Evolutionary conservation across 2,113 vertebrate species (phyloP), one percentile per base, ranked within the genome.

Genomic region (Gasterosteus nipponicus): DNA sequence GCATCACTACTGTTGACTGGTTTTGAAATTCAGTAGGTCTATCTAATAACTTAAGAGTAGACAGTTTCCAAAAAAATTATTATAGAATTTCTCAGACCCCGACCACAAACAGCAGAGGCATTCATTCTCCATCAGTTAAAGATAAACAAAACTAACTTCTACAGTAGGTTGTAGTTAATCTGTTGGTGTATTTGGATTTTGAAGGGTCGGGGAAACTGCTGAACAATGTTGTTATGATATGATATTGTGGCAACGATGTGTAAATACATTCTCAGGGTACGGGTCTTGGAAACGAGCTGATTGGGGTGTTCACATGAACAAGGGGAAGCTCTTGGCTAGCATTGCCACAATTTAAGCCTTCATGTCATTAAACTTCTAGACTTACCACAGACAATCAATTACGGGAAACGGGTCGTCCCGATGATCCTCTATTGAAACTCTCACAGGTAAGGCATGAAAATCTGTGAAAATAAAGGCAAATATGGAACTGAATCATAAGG

Each of bases 381-480:
- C 91, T 91, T 78, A 94, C 91, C 86, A 81, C 73, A 80, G 61
- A 83, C 57, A 60, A 72, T 78, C 63, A 72, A 65, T 61, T 78
- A 76, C n/a, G 35, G 78, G 70, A 14, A 67, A 75, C 66, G 78
- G 64, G 73, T 74, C 77, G 76, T 86, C 80, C 80, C 62, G 77
- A 75, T 81, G 71, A 85, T 90, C 73, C 76, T 46, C 71, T 85
- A 69, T 60, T 76, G 57, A 79, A 81, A 75, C 19, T 54, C 71
- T 91, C 81, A 88, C 82, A 91, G 77, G 68, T 73, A 78, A 88
- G 83, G 91, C 91, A 93, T 92, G 84, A 86, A 92, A 92, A 87
- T 92, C 93, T 94, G 91, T 66, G 77, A 53, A 59, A 86, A 80
- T 72, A 0, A 77, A 86, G 49, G 65, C 38, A 84, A 80, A 78